Evolutionary conservation across 1,140 invertebrate species (phyloP), one percentile per base, ranked within the genome.

Genomic region (Anoplophora glabripennis): DNA sequence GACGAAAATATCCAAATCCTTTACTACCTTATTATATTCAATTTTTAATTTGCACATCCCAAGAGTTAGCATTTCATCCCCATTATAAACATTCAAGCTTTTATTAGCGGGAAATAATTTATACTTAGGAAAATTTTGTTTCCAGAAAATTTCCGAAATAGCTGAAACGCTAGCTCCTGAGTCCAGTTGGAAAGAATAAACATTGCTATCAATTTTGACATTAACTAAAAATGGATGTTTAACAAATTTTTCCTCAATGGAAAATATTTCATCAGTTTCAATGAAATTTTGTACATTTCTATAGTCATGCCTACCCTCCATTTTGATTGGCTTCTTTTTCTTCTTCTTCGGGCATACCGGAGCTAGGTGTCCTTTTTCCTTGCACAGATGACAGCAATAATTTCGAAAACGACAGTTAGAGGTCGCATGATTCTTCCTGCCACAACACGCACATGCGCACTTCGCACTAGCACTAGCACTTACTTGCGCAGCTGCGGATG

Each of bases 1-100:
- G n/a, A 54, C 38, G 18, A 41, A 54, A 40, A 54, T 42, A 54
- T 54, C 37, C 12, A 54, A 14, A 11, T 14, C 10, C 4, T 54
- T 11, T 10, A n/a, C 21, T 14, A 41, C 21, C 42, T 54, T 18
- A 18, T 54, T 41, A 44, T 41, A 42, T 7, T n/a, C 9, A 21
- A 54, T 42, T 42, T 54, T 40, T 14, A 17, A 18, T 40, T 1
- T 11, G 14, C 42, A 28, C 21, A 18, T 28, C 1, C 52, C 52
- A 12, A 28, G 14, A 4, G 52, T 38, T 4, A 12, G 8, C 12
- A 54, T 54, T 28, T 42, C 12, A 14, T 42, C 41, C 8, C 52
- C 40, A 42, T 54, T 54, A 42, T 54, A 42, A 18, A 54, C 12
- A 41, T 42, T 8, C 15, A 54, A 34, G 15, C 8, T 14, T 34